Base-by-base conservation (phyloP, 2,888 invertebrate species). In the Agrotis puta region DNA sequence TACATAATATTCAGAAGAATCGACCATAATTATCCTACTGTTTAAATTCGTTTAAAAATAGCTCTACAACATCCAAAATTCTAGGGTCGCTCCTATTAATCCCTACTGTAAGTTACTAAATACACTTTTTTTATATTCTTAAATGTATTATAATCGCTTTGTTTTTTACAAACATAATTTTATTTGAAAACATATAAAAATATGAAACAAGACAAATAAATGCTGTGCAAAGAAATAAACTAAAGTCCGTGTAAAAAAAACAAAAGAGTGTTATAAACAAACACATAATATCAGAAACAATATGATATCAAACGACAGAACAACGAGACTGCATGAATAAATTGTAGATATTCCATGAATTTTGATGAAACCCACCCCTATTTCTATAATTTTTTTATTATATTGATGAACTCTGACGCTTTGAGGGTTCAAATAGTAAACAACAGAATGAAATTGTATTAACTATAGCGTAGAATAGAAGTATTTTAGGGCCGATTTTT, bases 271-370 rank as follows among this genome's bases (percentile, higher is more conserved):
- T 33, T 22, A 5, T 54, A 54, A 56, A 56, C 48, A 73, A 81
- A 56, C 53, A 18, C 1, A 51, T 6, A 2, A 39, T 39, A 39
- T 63, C 20, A 48, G 22, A 75, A 56, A 67, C 62, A 79, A 77
- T 74, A 70, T 71, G 13, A 54, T 43, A 74, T 56, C 14, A 47
- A 64, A 70, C 84, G 85, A 88, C 86, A 88, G 20, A 1, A 64
- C 54, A 27, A 22, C 57, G 43, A 63, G 58, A 64, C 33, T 39
- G 20, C 56, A 69, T 64, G 82, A 79, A 81, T 82, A 75, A 53
- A 76, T 76, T 80, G 64, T 56, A 45, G 27, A 58, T 57, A 59
- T 78, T 79, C 79, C 63, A 81, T 81, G 81, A 79, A 81, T 81
- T 79, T 79, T 65, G 72, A 81, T 81, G 76, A 76, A 71, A 57